Evolutionary conservation across 2,888 invertebrate species (phyloP).

Genomic region (Ferdinandea cuprea): DNA sequence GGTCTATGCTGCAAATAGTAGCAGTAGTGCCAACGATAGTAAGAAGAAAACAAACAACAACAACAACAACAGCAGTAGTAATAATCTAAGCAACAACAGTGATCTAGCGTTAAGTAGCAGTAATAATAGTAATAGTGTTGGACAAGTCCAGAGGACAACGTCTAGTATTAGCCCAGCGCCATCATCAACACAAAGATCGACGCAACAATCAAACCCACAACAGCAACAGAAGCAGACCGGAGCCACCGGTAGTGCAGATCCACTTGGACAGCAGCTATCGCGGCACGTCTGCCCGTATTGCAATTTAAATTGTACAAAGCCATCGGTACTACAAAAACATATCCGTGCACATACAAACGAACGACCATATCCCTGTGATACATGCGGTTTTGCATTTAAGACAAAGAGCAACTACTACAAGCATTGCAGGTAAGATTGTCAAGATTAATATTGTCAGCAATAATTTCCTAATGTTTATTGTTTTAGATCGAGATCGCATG

Average conservation of each 20-base stretch:
- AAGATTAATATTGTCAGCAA: not conserved
- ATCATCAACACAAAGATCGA: slow-evolving; percentile 67
- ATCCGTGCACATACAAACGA: slow-evolving; percentile 97
- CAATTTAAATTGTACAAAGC: slow-evolving; percentile 94
- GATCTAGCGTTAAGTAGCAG: slow-evolving; percentile 74
- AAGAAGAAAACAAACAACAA: slow-evolving; percentile 75
- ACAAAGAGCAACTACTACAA: slow-evolving; percentile 97
- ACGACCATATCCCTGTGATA: slow-evolving; percentile 94
- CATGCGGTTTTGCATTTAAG: slow-evolving; percentile 96
- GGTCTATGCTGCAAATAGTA: slow-evolving; percentile 54
- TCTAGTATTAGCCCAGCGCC: slow-evolving; percentile 78
- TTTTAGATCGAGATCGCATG: slow-evolving; percentile 89
- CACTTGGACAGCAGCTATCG: slow-evolving; percentile 60
- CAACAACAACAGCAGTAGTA: slow-evolving; percentile 71
- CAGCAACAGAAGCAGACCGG: slow-evolving; percentile 52
- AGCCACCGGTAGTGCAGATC: slow-evolving; percentile 41
- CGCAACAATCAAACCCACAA: slow-evolving; percentile 66
- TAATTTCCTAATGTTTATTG: slow-evolving; percentile 21
- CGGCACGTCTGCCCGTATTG: slow-evolving; percentile 94
- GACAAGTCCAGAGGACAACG: slow-evolving; percentile 71
- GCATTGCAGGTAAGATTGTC: slow-evolving; percentile 86
- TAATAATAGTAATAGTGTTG: slow-evolving; percentile 72
- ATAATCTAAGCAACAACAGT: slow-evolving; percentile 72
- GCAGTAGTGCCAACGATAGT: slow-evolving; percentile 67
- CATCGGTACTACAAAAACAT: slow-evolving; percentile 96